Evolutionary conservation across 2,888 invertebrate genomes (phyloP).

Genomic region (Ophion slaviceki): DNA sequence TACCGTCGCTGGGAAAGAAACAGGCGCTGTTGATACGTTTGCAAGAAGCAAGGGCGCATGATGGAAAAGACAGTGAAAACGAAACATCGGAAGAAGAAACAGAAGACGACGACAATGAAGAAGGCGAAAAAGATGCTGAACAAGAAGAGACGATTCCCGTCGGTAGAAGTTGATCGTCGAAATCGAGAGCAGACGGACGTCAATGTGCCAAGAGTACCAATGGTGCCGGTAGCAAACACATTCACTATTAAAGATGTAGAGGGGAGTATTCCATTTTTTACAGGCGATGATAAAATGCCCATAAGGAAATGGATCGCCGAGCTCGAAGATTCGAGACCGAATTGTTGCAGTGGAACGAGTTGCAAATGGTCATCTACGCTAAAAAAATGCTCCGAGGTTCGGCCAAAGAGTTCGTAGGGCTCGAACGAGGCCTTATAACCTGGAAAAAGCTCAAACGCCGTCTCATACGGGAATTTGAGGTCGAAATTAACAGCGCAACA

Average conservation of each 20-base stretch:
- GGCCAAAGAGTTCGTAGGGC: background rate
- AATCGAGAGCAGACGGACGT: background rate
- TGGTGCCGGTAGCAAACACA: constrained; percentile 7
- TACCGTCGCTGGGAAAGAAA: constrained; percentile 55
- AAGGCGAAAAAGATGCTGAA: too few relatives aligned
- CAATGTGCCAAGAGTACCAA: background rate
- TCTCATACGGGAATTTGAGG: too few relatives aligned
- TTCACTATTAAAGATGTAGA: constrained; percentile 3
- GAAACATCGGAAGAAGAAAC: too few relatives aligned
- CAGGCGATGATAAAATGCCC: background rate
- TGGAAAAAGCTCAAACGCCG: too few relatives aligned
- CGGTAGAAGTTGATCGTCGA: background rate
- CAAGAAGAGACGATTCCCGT: too few relatives aligned
- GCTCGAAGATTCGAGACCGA: background rate
- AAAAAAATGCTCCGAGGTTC: constrained; percentile 5
- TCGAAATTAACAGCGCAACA: background rate
- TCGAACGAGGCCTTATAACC: too few relatives aligned
- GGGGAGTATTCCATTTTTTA: constrained; percentile 7
- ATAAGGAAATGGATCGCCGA: background rate
- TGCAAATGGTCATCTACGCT: background rate
- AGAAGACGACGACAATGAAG: too few relatives aligned
- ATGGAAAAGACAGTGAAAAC: too few relatives aligned
- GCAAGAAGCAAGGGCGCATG: background rate
- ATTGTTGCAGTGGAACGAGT: background rate
- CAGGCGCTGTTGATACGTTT: constrained; percentile 17